phyloP scores from a whole-genome alignment of 2,888 invertebrate species.

The Hypselothyrea guttata region DNA sequence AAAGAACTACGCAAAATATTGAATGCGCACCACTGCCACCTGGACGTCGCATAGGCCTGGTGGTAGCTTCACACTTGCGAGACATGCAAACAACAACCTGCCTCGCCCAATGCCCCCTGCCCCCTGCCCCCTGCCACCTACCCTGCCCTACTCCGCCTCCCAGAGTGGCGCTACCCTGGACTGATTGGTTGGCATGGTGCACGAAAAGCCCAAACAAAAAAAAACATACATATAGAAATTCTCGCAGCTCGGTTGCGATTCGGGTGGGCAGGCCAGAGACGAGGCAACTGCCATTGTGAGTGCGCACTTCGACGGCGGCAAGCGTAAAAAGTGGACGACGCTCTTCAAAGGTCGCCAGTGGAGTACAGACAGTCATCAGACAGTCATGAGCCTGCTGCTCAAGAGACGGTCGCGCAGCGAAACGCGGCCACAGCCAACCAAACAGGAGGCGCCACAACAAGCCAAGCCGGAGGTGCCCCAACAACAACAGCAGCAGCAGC shows the following conservation, averaged over 20 bases:
- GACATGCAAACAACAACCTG: conserved; percentile 64
- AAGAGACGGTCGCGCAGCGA: conserved; percentile 77
- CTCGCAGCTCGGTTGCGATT: too few species aligned
- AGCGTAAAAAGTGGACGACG: conserved; percentile 19
- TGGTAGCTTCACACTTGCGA: conserved; percentile 44
- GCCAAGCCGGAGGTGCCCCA: conserved; percentile 7
- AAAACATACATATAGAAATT: conserved; percentile 24
- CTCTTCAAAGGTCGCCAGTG: not conserved
- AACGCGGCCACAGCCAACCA: conserved; percentile 42
- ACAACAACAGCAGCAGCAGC: not conserved
- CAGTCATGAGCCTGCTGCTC: conserved; percentile 63
- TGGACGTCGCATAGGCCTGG: conserved; percentile 4
- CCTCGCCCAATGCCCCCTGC: conserved; percentile 1
- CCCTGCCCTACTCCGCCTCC: not conserved
- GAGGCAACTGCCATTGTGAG: conserved; percentile 8
- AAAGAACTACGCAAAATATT: too few species aligned
- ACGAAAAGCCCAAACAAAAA: conserved; percentile 78
- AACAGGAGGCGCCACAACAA: conserved; percentile 24
- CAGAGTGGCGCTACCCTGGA: not conserved
- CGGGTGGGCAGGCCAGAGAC: conserved; percentile 23
- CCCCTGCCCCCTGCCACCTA: conserved; percentile 3
- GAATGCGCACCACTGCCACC: not conserved
- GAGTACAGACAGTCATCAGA: not conserved
- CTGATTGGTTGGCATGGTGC: conserved; percentile 79
- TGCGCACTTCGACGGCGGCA: conserved; percentile 37